phyloP scores from a whole-genome alignment of 2,888 invertebrate genomes.

The Scaptomyza cyrtandrae region DNA sequence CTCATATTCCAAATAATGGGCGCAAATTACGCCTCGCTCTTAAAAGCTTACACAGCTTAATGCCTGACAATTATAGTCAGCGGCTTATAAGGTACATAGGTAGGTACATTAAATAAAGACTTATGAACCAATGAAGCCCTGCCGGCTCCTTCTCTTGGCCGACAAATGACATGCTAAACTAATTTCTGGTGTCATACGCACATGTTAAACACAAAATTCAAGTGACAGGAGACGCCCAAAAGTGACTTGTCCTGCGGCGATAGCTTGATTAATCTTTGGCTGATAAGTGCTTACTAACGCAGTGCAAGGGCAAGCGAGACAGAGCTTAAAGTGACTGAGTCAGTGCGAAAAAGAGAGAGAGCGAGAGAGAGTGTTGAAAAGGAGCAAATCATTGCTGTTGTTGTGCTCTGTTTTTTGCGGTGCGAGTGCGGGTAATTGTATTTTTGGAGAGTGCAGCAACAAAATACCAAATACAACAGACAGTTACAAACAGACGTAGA shows the following conservation, averaged over 20 bases:
- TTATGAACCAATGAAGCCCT: constrained; percentile 31
- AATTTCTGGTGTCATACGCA: constrained; percentile 72
- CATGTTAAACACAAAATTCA: constrained; percentile 63
- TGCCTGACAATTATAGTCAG: background rate
- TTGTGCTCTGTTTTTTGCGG: constrained; percentile 6
- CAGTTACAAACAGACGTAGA: constrained; percentile 5
- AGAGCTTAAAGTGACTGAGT: background rate
- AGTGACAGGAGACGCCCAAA: constrained; percentile 53
- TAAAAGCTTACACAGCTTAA: constrained; percentile 22
- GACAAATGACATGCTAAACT: constrained; percentile 73
- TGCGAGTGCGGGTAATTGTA: constrained; percentile 56
- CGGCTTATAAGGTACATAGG: constrained; percentile 7
- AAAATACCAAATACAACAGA: constrained; percentile 13
- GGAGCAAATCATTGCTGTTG: constrained; percentile 65
- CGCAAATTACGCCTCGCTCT: constrained; percentile 10
- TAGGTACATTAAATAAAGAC: constrained; percentile 17
- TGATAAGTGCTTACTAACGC: constrained; percentile 60
- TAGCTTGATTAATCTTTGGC: constrained; percentile 73
- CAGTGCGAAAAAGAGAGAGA: background rate
- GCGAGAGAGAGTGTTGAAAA: constrained; percentile 28
- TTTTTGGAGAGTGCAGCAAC: constrained; percentile 58
- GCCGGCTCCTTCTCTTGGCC: constrained; percentile 28
- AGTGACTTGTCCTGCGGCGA: constrained; percentile 57
- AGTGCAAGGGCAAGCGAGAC: constrained; percentile 7
- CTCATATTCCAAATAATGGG: background rate